Evolutionary conservation across 2,797 vertebrate genomes (phyloP).

Genomic region (Balearica regulorum): DNA sequence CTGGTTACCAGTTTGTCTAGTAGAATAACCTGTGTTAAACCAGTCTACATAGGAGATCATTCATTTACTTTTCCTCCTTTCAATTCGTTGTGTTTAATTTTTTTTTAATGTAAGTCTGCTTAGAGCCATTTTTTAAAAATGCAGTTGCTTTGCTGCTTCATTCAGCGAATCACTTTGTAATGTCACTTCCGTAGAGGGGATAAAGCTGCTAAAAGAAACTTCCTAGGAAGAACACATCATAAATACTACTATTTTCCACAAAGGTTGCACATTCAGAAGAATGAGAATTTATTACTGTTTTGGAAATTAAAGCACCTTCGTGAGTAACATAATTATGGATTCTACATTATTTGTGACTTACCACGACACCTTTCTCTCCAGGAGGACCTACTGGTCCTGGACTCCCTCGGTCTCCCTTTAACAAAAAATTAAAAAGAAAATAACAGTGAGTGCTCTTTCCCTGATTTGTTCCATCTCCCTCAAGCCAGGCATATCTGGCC

Average conservation of each 20-base stretch:
- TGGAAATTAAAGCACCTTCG: neutral
- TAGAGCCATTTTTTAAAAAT: neutral
- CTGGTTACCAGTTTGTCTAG: neutral
- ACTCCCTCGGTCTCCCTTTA: conserved; percentile 90
- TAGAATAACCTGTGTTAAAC: neutral
- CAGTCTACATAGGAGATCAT: neutral
- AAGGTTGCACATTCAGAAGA: neutral
- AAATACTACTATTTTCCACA: neutral
- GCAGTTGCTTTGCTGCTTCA: neutral
- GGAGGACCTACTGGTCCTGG: conserved; percentile 87
- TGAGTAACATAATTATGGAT: neutral
- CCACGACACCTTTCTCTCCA: conserved; percentile 88
- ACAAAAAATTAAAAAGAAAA: neutral
- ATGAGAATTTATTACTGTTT: neutral
- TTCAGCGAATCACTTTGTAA: neutral
- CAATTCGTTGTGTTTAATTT: neutral
- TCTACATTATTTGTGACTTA: conserved; percentile 68
- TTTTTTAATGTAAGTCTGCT: neutral
- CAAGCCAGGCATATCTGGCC: neutral
- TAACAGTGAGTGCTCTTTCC: neutral
- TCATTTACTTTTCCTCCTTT: neutral
- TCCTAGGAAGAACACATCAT: neutral
- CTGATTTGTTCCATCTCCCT: neutral
- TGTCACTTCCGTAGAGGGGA: neutral
- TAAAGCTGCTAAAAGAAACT: neutral